Evolutionary conservation across 2,113 vertebrate genomes (phyloP).

Genomic region (Xiphias gladius): DNA sequence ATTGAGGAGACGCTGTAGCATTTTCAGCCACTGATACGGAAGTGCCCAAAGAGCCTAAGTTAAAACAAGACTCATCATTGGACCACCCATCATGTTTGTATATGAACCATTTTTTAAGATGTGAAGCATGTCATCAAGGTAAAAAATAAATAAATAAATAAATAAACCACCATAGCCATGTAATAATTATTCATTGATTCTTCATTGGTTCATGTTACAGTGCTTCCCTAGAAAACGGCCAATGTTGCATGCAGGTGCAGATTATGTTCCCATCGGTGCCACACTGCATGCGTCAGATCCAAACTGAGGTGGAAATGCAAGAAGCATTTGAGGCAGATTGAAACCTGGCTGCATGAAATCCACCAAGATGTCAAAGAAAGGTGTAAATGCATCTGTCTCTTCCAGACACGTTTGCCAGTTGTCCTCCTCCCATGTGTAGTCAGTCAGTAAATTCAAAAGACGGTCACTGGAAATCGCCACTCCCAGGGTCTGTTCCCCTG

Average conservation of each 20-base stretch:
- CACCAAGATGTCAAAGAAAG: background rate
- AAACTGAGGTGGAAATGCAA: background rate
- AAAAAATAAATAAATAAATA: too few relatives aligned
- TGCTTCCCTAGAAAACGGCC: background rate
- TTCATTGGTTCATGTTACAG: background rate
- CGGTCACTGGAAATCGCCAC: background rate
- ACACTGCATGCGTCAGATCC: background rate
- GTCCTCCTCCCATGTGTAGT: background rate
- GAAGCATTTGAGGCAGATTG: background rate
- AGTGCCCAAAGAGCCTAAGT: background rate
- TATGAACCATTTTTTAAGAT: background rate
- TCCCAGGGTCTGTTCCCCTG: background rate
- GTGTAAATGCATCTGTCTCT: background rate
- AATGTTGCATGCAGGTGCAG: too few relatives aligned
- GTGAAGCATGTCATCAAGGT: too few relatives aligned
- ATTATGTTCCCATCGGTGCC: background rate
- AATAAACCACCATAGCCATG: too few relatives aligned
- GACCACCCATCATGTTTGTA: background rate
- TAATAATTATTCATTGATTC: too few relatives aligned
- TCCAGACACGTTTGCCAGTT: background rate
- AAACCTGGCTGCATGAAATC: background rate
- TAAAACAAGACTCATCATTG: too few relatives aligned
- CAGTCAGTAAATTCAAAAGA: background rate
- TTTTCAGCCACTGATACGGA: conserved; percentile 14
- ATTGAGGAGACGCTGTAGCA: background rate